Evolutionary conservation across 23 tunicate species (phyloP), one percentile per base, ranked within the genome.

Genomic region (Trididemnum miniatum): DNA sequence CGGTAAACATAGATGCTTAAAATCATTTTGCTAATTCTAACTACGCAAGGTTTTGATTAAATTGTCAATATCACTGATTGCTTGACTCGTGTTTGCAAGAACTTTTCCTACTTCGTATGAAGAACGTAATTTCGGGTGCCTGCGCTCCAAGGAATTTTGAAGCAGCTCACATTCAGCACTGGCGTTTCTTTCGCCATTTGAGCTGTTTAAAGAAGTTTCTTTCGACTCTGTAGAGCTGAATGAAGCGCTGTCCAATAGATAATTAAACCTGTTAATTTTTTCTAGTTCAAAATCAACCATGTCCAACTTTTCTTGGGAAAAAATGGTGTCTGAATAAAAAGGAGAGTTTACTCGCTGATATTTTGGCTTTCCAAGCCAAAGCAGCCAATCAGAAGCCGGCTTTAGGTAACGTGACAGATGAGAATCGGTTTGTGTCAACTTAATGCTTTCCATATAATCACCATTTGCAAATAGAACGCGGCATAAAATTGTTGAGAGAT

Each of bases 281-380:
- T 84, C 89, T 0, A 90, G 66, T 35, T 90, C 95, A 24, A 34
- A 38, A 0, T 38, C 39, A 24, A 90, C 79, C 89, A 84, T 90
- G 50, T 31, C 50, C 31, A 71, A 31, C 71, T 90, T 79, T 59
- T 84, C 86, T 25, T 22, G 28, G 31, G 83, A 60, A 63, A 73
- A 84, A 15, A 90, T 85, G 1, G 95, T 79, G 49, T 84, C 88
- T 39, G 62, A 52, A 51, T 90, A 90, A 65, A 90, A 90, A 4
- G 62, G 35, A 29, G n/a, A 1, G 37, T 77, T 49, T 1, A 18
- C 1, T n/a, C 82, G 76, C 40, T 84, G 38, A 5, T 52, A 34
- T 52, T 36, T 33, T 40, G 88, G 22, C 25, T 12, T 72, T 26
- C 72, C 76, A 39, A 90, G 78, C 95, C 95, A 90, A 34, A 78